Evolutionary conservation across 2,888 invertebrate species (phyloP), one percentile per base, ranked within the genome.

Genomic region (Scaptomyza flava): DNA sequence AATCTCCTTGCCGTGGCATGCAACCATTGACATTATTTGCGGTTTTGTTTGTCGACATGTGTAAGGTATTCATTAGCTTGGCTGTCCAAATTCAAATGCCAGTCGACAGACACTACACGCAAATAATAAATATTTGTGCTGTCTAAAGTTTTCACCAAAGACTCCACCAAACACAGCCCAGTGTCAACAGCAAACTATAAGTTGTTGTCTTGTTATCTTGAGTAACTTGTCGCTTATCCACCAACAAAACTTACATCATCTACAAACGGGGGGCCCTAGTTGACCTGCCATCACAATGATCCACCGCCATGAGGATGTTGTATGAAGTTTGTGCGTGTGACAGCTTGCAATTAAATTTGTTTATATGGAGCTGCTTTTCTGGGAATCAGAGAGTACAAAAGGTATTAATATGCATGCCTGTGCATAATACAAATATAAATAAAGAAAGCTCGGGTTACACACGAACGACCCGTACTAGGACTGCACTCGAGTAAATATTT

Each of bases 321-420:
- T 62, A 36, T 67, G 30, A 41, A 12, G 41, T 64, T 12, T 60
- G 7, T 47, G 59, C 67, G 67, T 59, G 68, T 87, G 79, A 85
- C 88, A 86, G 89, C 81, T 83, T 72, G 84, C 84, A 84, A 84
- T 84, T 84, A 84, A 84, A 88, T 88, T 81, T 74, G 84, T 83
- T 88, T 84, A 86, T 83, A 84, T 88, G 87, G 67, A 34, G 50
- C 50, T 50, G 23, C 47, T 51, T 38, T 88, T 88, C 80, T 86
- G 64, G 73, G 87, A 80, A 80, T 77, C 78, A 45, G 57, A 68
- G 70, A 60, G 61, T 63, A 67, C 72, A 36, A 58, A 68, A 62
- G 67, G 73, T 77, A 87, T 80, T 75, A 87, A 85, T 87, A 84
- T 82, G 82, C 82, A 83, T 85, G 88, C 68, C 69, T 62, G 86